Percentiles rank a stretch among this genome's conserved stretches.
Evolutionary conservation across 2,888 invertebrate species (phyloP).

Genomic region (Chorisops tibialis): DNA sequence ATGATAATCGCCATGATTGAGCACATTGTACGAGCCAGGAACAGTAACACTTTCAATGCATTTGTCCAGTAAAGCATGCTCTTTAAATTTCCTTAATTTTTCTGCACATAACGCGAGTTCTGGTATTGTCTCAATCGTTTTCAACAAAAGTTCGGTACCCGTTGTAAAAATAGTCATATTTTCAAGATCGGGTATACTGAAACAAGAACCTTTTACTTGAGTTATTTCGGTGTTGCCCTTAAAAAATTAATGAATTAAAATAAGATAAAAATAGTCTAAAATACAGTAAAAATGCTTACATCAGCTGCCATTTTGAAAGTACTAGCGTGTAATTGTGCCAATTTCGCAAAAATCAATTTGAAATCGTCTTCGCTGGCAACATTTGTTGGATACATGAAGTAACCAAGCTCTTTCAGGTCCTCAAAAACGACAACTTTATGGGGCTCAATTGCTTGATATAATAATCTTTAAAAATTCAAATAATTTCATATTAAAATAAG

Average conservation of each 20-base stretch:
- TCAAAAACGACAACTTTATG: constrained; percentile 9
- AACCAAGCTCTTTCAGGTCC: constrained; percentile 7
- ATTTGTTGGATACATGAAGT: constrained; percentile 1
- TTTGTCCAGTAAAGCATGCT: not conserved
- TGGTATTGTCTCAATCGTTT: not conserved
- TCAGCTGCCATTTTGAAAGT: constrained; percentile 6
- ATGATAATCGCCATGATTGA: constrained; percentile 18
- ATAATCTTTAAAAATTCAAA: not conserved
- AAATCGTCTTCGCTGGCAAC: not conserved
- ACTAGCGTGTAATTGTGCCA: constrained; percentile 5
- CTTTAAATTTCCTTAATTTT: not conserved
- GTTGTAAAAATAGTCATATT: not conserved
- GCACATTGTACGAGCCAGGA: not conserved
- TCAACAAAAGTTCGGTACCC: not conserved
- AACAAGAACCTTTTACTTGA: not conserved
- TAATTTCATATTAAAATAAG: not conserved
- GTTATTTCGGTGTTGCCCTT: not conserved
- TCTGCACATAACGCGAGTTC: not conserved
- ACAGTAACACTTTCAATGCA: not conserved
- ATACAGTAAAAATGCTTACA: constrained; percentile 6
- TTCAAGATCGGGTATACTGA: constrained; percentile 2
- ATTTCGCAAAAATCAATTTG: constrained; percentile 4
- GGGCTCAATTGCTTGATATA: not conserved
- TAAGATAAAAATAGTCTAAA: not conserved
- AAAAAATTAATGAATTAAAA: not conserved